Conservation (phyloP, 2,888 invertebrate species). For the Lagria hirta region DNA sequence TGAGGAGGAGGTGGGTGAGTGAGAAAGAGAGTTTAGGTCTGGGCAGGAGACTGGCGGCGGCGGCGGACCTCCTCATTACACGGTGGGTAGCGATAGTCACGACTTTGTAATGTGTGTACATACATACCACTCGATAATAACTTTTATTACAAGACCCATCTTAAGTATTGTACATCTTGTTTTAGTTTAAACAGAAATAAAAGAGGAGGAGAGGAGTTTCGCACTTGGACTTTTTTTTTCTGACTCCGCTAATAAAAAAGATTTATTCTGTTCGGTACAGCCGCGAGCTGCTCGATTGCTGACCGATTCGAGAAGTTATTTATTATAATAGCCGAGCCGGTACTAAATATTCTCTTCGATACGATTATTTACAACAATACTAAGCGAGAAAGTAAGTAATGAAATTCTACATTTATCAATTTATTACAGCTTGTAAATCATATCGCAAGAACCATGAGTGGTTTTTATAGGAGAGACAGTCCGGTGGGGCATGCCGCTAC, state of each 20-base stretch:
- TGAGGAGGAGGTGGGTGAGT: slow-evolving; percentile 15
- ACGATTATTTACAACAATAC: slow-evolving; percentile 35
- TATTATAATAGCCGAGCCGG: slow-evolving; percentile 31
- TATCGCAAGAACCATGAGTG: slow-evolving; percentile 11
- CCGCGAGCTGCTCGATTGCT: slow-evolving; percentile 30
- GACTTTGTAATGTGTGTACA: slow-evolving; percentile 54
- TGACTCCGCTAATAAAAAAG: too few relatives aligned
- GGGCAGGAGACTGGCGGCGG: slow-evolving; percentile 19
- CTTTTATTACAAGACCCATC: slow-evolving; percentile 51
- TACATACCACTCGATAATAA: slow-evolving; percentile 53
- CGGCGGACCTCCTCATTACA: slow-evolving; percentile 53
- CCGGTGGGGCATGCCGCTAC: neutral
- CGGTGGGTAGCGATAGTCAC: slow-evolving; percentile 55
- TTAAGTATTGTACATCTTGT: slow-evolving; percentile 51
- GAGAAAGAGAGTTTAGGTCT: slow-evolving; percentile 35
- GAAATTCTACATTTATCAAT: slow-evolving; percentile 35
- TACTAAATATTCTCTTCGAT: slow-evolving; percentile 35
- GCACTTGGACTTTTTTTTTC: slow-evolving; percentile 49
- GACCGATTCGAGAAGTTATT: slow-evolving; percentile 30
- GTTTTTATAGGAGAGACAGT: slow-evolving; percentile 15
- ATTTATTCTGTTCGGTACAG: slow-evolving; percentile 35
- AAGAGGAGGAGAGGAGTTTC: too few relatives aligned
- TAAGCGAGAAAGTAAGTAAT: slow-evolving; percentile 36
- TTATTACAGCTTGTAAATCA: slow-evolving; percentile 27
- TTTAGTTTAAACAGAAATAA: too few relatives aligned